These are phyloP conservation scores for Falco rusticolus DNA, from an alignment of 2,797 vertebrate genomes.

Conservation along the genomic window DNA sequence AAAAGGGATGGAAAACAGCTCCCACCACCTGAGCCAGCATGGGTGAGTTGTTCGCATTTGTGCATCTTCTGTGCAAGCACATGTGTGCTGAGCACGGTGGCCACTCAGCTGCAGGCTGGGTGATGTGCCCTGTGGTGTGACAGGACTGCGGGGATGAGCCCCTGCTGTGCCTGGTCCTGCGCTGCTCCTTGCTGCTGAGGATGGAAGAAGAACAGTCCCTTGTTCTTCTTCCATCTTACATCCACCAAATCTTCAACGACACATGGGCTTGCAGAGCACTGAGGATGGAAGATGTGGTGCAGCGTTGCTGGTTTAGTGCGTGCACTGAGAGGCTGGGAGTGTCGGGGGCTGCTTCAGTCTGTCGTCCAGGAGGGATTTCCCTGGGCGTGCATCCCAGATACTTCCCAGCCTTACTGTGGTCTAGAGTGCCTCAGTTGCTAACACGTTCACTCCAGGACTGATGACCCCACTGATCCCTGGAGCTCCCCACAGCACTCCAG, in stretches of 20 bases:
- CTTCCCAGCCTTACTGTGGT: not conserved
- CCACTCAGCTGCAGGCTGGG: not conserved
- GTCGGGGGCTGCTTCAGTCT: not conserved
- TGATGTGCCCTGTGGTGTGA: not conserved
- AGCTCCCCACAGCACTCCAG: accelerated
- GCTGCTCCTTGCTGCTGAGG: not conserved
- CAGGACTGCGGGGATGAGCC: not conserved
- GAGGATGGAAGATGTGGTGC: not conserved
- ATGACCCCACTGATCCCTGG: not conserved
- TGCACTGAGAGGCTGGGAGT: not conserved
- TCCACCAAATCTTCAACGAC: not conserved
- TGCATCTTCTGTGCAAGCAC: not conserved
- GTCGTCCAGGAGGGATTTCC: not conserved
- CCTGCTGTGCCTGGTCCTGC: not conserved
- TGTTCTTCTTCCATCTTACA: too few relatives aligned
- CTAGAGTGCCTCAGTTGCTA: not conserved
- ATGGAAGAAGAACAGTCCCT: accelerated
- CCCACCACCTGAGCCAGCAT: not conserved
- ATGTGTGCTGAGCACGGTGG: not conserved
- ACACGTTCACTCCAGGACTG: accelerated
- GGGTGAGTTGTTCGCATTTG: not conserved
- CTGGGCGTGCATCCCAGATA: not conserved
- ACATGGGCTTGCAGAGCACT: accelerated
- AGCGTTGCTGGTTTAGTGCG: accelerated
- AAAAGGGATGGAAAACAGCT: not conserved